These are phyloP conservation scores for Agrochola litura DNA, from an alignment of 2,888 invertebrate genomes.

Conservation along the genomic window DNA sequence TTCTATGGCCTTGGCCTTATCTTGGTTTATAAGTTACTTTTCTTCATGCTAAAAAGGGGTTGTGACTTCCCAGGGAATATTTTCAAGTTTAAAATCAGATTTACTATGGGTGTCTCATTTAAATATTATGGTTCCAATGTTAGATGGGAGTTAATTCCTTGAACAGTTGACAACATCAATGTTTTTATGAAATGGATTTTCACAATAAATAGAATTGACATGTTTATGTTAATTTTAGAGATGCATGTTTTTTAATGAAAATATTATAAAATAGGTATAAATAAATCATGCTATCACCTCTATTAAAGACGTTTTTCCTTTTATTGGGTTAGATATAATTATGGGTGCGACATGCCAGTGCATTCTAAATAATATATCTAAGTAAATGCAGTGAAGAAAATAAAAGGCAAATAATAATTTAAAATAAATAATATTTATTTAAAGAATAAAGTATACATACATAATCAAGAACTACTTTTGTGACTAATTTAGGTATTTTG, in stretches of 20 bases:
- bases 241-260: slow-evolving; percentile 19
- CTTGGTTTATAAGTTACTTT: not conserved
- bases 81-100: not conserved
- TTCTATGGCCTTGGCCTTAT: not conserved
- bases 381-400: slow-evolving; percentile 66
- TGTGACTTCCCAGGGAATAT: not conserved
- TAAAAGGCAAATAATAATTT: slow-evolving; percentile 70
- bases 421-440: slow-evolving; percentile 73
- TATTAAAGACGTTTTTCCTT: slow-evolving; percentile 1
- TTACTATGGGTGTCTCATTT: not conserved
- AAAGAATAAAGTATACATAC: slow-evolving; percentile 56
- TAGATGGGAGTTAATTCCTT: slow-evolving; percentile 45
- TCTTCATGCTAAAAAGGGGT: not conserved
- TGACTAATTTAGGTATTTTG: slow-evolving; percentile 48
- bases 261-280: not conserved
- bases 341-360: slow-evolving; percentile 61
- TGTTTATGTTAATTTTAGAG: slow-evolving; percentile 5
- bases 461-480: slow-evolving; percentile 52
- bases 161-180: slow-evolving; percentile 24
- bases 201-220: not conserved
- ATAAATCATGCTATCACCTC: slow-evolving; percentile 40
- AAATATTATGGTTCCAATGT: slow-evolving; percentile 61
- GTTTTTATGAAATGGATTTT: slow-evolving; percentile 2
- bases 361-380: slow-evolving; percentile 30
- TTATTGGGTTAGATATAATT: not conserved